Evolutionary conservation across 2,888 invertebrate species (phyloP), one percentile per base, ranked within the genome.

Genomic region (Eupithecia dodoneata): DNA sequence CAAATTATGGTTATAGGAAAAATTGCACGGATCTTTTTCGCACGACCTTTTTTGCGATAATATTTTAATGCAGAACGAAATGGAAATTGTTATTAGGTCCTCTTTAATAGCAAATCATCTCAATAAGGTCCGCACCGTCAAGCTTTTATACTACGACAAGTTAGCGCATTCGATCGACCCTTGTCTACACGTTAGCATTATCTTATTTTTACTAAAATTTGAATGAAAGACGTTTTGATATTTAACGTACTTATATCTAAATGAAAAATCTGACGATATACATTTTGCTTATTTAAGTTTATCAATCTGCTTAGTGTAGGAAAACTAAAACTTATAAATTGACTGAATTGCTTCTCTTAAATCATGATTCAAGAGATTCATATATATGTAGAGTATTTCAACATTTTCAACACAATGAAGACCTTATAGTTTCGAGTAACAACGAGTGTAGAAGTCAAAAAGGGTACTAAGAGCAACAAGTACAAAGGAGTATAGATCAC

Each of bases 401-500:
- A 30, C 0, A 30, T 30, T 30, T 30, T 30, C 9, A 42, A 2
- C 2, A 15, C 3, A 67, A 15, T 6, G 44, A 44, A 42, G 6
- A 12, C 30, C 4, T 41, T 6, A 10, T 42, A 44, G 5, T 42
- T 15, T 42, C 67, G 44, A 67, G 7, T 9, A 44, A 67, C 15
- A 67, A 13, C 13, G 13, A n/a, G 67, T 7, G 42, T n/a, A 67
- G 67, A 67, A 69, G 7, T 45, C 15, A 42, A 65, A 13, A 67
- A 67, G 44, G 7, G 15, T 55, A 42, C 65, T 59, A 47, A n/a
- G 30, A 30, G 30, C 47, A 73, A 69, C 44, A 55, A 66, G 41
- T 71, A 67, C 70, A 73, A 12, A 15, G 74, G 67, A 72, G 67
- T 71, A 77, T 73, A 74, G 75, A 79, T 77, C 75, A 85, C 82